Evolutionary conservation across 2,797 vertebrate genomes (phyloP), one percentile per base, ranked within the genome.

Genomic region (Anguilla megastoma): DNA sequence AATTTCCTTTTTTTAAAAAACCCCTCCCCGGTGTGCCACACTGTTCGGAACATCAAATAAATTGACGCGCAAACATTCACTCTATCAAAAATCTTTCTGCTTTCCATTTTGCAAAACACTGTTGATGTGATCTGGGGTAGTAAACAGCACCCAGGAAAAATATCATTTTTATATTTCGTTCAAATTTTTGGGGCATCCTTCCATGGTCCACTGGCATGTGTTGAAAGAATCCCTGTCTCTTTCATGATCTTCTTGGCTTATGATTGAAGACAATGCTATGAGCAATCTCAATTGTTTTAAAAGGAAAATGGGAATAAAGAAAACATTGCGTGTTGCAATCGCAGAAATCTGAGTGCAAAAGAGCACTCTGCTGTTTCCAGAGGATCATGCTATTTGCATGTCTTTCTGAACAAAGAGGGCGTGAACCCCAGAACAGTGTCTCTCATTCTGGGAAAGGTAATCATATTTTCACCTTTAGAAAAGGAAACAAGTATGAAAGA

Each of bases 401-500:
- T 48, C 41, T 82, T 48, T 82, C 6, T 48, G 21, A 2, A n/a
- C 79, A 50, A 45, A 9, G 74, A 2, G 79, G 79, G 41, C 3
- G 21, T 50, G 21, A 50, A 50, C 79, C 79, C 45, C 79, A 56
- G 48, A 30, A 50, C 84, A 52, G 18, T 74, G 87, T 85, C 85
- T 79, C 79, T 86, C 52, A 84, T 89, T 54, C 60, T 86, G 76
- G 85, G 92, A 93, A 94, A 94, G 94, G 94, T 94, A 95, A 95
- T 95, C 94, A 94, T 91, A 92, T 94, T 92, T 92, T 92, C 92
- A 92, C 92, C 92, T 94, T 92, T 90, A 93, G 94, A 95, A 93
- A 89, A 91, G 91, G 94, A 94, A 95, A 93, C 84, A 94, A 92
- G 94, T 94, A 94, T 93, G 93, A 96, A 94, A 95, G 93, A 89